phyloP scores from a whole-genome alignment of 2,888 invertebrate genomes.

The Entomobrya multifasciata region DNA sequence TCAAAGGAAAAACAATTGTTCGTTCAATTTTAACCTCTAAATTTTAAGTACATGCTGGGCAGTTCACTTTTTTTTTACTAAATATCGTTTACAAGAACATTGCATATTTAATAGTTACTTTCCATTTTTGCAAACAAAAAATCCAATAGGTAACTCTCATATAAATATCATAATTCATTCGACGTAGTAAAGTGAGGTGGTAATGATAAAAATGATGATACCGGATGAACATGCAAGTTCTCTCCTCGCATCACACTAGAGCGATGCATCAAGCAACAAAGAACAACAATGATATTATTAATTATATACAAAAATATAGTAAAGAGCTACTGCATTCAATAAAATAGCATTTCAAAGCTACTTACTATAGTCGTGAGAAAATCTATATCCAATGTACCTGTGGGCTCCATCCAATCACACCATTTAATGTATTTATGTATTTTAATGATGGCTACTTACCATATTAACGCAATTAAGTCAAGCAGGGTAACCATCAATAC shows the following conservation, averaged over 20 bases:
- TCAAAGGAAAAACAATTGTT: background rate
- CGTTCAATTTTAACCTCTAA: background rate
- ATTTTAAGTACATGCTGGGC: background rate
- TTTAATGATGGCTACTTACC: too few species aligned
- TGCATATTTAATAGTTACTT: background rate
- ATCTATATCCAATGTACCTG: background rate
- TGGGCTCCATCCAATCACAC: too few species aligned
- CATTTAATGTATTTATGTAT: too few species aligned
- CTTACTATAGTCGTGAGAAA: background rate
- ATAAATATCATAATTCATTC: background rate
- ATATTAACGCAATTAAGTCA: background rate
- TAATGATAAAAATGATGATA: constrained; percentile 15
- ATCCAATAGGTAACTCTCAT: background rate
- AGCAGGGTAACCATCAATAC: background rate
- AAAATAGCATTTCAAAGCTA: background rate
- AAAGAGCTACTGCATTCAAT: background rate
- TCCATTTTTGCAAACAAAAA: background rate
- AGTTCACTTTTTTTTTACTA: constrained; percentile 8
- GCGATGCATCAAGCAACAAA: background rate
- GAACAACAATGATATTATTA: background rate
- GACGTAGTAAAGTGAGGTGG: background rate
- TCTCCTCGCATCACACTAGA: background rate
- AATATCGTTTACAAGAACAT: background rate
- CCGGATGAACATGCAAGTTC: constrained; percentile 43
- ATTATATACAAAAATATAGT: background rate